Base-by-base conservation (phyloP, 2,888 invertebrate species). In the Drosophila hamatofila region DNA sequence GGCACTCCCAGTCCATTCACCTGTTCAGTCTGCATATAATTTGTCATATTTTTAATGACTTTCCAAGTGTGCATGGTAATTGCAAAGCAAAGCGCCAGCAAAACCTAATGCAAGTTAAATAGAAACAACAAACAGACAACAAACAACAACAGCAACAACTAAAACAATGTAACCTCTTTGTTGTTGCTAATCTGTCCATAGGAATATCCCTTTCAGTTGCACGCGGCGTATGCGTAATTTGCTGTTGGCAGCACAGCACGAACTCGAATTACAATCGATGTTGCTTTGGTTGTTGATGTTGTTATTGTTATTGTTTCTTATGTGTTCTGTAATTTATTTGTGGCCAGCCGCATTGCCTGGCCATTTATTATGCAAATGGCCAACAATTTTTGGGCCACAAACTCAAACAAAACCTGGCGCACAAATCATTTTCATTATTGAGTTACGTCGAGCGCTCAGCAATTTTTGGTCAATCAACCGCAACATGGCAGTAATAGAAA, bases 1-100 rank as follows among this genome's bases (percentile, higher is more conserved):
- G 35, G 16, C 16, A 2, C 12, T 37, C 7, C 14, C 12, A 1
- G 14, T 3, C 44, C 44, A 44, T 16, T 44, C 11, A 25, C 55
- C 51, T 16, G 41, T 5, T 3, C 62, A 58, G 46, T 27, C 49
- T 73, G 83, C 78, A 88, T 78, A 73, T 83, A 75, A 88, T 86
- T 88, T 86, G 85, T 86, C 88, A 86, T 88, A 81, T 86, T 88
- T 85, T 86, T 86, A 86, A 86, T 86, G 88, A 86, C 86, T 86
- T 86, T 83, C 52, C 80, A 81, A 85, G 81, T 76, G 75, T 65
- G 74, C 72, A 35, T 64, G 58, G 60, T 73, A 78, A 78, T 67
- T 75, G 76, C 67, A 78, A 81, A 77, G 68, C 69, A 79, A 71
- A 66, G 48, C 63, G 73, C 56, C 56, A 63, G 48, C 60, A 76